Evolutionary conservation across 2,113 vertebrate genomes (phyloP).

Genomic region (Bucco capensis): DNA sequence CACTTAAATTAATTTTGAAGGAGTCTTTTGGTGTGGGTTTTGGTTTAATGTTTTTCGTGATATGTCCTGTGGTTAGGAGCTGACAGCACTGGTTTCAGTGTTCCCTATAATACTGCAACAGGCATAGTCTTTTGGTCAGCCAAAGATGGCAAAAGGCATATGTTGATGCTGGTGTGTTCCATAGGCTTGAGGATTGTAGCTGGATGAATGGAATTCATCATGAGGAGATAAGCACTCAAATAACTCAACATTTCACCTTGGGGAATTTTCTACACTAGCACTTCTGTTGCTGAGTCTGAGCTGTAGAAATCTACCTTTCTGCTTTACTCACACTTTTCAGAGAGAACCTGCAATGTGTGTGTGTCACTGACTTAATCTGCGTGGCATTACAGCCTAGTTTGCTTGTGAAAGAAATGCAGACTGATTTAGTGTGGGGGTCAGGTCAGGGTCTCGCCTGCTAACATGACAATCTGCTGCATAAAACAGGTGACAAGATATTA

Average conservation of each 20-base stretch:
- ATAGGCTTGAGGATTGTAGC: background rate
- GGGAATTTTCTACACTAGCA: background rate
- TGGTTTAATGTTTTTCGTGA: rapidly evolving
- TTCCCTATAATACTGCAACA: background rate
- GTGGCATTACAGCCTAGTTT: too few relatives aligned
- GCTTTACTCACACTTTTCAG: background rate
- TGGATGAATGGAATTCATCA: background rate
- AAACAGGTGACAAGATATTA: background rate
- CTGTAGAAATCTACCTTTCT: background rate
- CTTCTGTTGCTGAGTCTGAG: background rate
- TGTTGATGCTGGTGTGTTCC: background rate
- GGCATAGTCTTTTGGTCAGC: background rate
- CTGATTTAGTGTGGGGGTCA: too few relatives aligned
- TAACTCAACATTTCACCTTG: background rate
- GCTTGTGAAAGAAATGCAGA: too few relatives aligned
- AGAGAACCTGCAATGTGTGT: background rate
- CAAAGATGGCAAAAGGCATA: background rate
- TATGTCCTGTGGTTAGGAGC: background rate
- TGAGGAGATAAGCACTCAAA: background rate
- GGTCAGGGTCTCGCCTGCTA: too few relatives aligned
- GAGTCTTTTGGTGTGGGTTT: background rate
- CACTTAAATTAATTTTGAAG: background rate
- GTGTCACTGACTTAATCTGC: background rate
- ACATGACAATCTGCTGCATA: background rate
- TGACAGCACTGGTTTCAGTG: background rate